A percentile compares a stretch with the other conserved stretches of the same genome.
Conservation (phyloP, 2,888 invertebrate genomes). For the Cataglyphis rosenhaueri region DNA sequence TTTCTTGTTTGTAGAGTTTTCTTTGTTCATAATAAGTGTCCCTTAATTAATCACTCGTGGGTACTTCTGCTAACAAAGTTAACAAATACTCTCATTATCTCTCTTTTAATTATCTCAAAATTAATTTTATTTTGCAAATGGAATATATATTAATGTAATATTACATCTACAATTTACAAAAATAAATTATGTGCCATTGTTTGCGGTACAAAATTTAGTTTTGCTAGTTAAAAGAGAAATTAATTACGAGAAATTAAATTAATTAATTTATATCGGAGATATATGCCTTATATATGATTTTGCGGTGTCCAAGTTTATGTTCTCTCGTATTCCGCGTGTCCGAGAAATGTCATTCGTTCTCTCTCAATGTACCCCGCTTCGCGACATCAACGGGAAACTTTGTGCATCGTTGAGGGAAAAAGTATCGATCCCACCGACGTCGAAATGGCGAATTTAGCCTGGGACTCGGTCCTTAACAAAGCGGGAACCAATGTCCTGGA, state of each 20-base stretch:
- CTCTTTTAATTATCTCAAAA: constrained; percentile 9
- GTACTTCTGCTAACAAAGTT: neutral
- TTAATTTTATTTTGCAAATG: neutral
- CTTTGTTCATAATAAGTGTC: neutral
- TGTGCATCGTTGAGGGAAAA: constrained; percentile 31
- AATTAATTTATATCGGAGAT: constrained; percentile 5
- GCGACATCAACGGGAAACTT: constrained; percentile 20
- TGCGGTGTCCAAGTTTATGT: neutral
- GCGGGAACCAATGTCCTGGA: constrained; percentile 29
- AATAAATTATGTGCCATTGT: neutral
- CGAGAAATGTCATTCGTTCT: constrained; percentile 24
- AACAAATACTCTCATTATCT: neutral
- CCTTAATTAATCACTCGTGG: neutral
- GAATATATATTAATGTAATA: neutral
- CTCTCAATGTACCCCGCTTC: neutral
- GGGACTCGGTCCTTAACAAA: neutral
- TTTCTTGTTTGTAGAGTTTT: no score
- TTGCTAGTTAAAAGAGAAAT: neutral
- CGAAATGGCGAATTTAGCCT: constrained; percentile 25
- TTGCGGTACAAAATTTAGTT: neutral
- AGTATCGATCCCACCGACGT: constrained; percentile 21
- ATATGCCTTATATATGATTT: neutral
- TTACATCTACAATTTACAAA: neutral
- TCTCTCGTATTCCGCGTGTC: neutral
- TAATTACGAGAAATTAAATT: neutral